These are phyloP conservation scores for Microctonus aethiopoides DNA, from an alignment of 2,888 invertebrate genomes.

Conservation along the genomic window DNA sequence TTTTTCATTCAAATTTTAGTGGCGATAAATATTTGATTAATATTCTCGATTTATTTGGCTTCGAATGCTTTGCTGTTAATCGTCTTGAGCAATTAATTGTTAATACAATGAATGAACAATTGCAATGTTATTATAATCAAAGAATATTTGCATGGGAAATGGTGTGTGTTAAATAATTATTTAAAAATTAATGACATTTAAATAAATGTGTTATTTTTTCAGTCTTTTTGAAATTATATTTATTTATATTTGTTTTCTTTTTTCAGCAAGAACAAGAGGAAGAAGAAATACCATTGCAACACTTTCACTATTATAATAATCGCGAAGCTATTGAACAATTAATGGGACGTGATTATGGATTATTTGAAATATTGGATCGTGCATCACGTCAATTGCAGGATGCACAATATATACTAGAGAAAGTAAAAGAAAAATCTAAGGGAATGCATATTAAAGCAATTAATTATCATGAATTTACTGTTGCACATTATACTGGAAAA, in stretches of 20 bases:
- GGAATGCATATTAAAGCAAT: constrained; percentile 71
- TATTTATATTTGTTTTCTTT: background rate
- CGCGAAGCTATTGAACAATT: constrained; percentile 88
- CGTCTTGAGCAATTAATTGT: constrained; percentile 88
- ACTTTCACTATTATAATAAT: constrained; percentile 87
- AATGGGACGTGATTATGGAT: constrained; percentile 83
- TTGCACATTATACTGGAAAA: constrained; percentile 92
- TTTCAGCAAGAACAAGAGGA: constrained; percentile 76
- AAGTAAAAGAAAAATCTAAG: constrained; percentile 70
- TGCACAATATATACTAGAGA: constrained; percentile 78
- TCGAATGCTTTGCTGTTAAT: constrained; percentile 90
- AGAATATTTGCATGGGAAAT: constrained; percentile 92
- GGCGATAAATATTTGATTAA: constrained; percentile 86
- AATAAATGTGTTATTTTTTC: too few relatives aligned
- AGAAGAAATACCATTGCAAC: constrained; percentile 80
- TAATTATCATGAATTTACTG: constrained; percentile 79
- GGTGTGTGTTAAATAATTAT: constrained; percentile 64
- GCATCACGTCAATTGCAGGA: constrained; percentile 81
- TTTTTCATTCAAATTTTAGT: constrained; percentile 71
- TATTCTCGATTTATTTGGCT: constrained; percentile 90
- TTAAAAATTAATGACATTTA: too few relatives aligned
- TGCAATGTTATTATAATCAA: constrained; percentile 94
- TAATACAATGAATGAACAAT: constrained; percentile 91
- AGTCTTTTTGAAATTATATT: too few relatives aligned
- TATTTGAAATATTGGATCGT: constrained; percentile 88